Evolutionary conservation across 1,140 invertebrate species (phyloP).

Genomic region (Drosophila pectinifera): DNA sequence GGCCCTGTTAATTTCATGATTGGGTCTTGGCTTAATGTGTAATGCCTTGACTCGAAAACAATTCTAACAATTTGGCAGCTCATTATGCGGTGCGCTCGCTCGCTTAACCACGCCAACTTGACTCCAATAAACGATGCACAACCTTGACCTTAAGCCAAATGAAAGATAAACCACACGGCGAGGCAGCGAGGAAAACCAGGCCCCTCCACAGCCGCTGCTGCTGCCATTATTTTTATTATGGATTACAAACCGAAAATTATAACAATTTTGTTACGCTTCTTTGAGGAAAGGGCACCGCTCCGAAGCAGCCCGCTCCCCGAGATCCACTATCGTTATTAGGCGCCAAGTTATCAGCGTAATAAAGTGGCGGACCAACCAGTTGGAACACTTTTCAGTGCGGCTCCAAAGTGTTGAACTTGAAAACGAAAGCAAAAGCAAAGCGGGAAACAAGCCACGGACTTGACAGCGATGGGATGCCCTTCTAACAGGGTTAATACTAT

Average conservation of each 20-base stretch:
- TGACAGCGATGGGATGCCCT: conserved; percentile 45
- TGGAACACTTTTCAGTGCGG: conserved; percentile 70
- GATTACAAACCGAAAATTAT: conserved; percentile 74
- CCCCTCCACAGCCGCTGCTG: conserved; percentile 7
- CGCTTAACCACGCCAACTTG: conserved; percentile 59
- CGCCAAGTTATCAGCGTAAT: conserved; percentile 70
- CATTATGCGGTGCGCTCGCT: conserved; percentile 66
- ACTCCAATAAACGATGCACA: conserved; percentile 72
- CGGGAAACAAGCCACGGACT: conserved; percentile 27
- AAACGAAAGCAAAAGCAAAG: conserved; percentile 71
- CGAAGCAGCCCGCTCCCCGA: not conserved
- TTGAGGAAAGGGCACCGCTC: conserved; percentile 65
- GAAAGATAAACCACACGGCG: conserved; percentile 45
- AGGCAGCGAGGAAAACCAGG: conserved; percentile 1
- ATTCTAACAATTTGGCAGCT: conserved; percentile 81
- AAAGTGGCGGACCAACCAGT: conserved; percentile 75
- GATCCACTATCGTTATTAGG: conserved; percentile 26
- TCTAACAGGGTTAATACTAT: not conserved
- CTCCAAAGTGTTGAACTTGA: conserved; percentile 79
- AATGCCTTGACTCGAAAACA: conserved; percentile 58
- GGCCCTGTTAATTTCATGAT: conserved; percentile 54
- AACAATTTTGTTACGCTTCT: conserved; percentile 83
- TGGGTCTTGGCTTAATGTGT: conserved; percentile 44
- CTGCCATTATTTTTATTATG: conserved; percentile 62
- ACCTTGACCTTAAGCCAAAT: conserved; percentile 79